Evolutionary conservation across 2,113 vertebrate genomes (phyloP), one percentile per base, ranked within the genome.

Genomic region (Varanus salvator): DNA sequence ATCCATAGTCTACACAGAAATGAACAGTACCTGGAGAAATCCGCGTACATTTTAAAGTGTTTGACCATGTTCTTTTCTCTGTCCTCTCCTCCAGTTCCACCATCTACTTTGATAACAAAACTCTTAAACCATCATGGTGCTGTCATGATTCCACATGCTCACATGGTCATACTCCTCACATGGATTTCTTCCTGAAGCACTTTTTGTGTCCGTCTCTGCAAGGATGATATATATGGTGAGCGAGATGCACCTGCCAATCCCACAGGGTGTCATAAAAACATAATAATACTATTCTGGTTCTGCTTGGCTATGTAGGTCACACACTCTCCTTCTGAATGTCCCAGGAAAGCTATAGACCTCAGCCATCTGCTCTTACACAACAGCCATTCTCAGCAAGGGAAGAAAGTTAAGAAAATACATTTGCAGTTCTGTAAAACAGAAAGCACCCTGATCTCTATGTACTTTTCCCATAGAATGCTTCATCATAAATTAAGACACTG

Each of bases 1-100:
- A 60, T 88, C 84, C 69, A 60, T 57, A 54, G 92, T 89, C 92
- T 76, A 82, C n/a, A 44, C 1, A 60, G 50, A 92, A 89, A 92
- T 75, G 3, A 92, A 91, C 1, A 86, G 15, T 29, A 93, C 86
- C 21, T 50, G 12, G 87, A 85, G 12, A 91, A 87, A 66, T 8
- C 31, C n/a, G 34, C 0, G 4, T 0, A 15, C 0, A 74, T 72
- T 87, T 85, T 54, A 82, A 64, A 72, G 85, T 29, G 23, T 84
- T 91, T 78, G 48, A 2, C 66, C 3, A 66, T 25, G 14, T 11
- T 52, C 48, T 66, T 38, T 87, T 38, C 84, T 84, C 44, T 8
- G 69, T 52, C n/a, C 87, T 57, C 86, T 64, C 77, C 80, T 52
- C 19, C 0, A 6, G 25, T 34, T 54, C 78, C 31, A 0, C 44